Conservation (phyloP, 2,797 vertebrate genomes). For the Odontamblyopus lacepedii region DNA sequence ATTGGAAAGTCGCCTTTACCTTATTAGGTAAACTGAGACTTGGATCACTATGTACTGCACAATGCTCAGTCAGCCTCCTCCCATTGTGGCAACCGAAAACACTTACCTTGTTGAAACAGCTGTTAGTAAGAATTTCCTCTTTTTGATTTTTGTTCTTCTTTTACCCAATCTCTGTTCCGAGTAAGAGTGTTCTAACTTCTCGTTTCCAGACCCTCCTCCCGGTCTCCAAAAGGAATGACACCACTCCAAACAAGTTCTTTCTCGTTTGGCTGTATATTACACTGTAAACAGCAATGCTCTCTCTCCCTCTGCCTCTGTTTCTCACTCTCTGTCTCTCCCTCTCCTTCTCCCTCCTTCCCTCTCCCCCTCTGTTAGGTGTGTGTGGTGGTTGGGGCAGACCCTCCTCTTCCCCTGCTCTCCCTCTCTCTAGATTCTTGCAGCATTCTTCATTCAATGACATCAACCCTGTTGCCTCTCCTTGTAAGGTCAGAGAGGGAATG, state of each 20-base stretch:
- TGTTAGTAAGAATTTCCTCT: conserved; percentile 32
- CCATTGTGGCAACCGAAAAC: conserved; percentile 1
- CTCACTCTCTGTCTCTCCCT: conserved; percentile 17
- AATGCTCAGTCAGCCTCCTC: neutral
- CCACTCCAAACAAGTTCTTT: conserved; percentile 82
- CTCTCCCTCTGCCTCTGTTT: no score
- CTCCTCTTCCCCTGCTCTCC: conserved; percentile 39
- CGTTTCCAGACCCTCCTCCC: conserved; percentile 75
- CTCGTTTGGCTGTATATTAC: conserved; percentile 78
- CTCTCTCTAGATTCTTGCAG: conserved; percentile 80
- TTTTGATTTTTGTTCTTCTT: conserved; percentile 45
- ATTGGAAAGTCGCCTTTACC: conserved; percentile 25
- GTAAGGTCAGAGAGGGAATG: conserved; percentile 83
- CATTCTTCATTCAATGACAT: conserved; percentile 87
- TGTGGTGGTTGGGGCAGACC: conserved; percentile 56
- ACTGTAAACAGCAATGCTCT: conserved; percentile 66
- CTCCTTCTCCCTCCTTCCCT: conserved; percentile 52
- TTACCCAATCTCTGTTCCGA: conserved; percentile 33
- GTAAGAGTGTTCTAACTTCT: conserved; percentile 64
- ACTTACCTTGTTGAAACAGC: conserved; percentile 51
- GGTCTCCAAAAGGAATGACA: conserved; percentile 79
- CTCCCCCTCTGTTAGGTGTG: conserved; percentile 34
- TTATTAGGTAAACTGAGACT: conserved; percentile 54
- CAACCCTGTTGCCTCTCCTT: conserved; percentile 84
- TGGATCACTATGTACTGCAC: conserved; percentile 5